A percentile compares a stretch with the other conserved stretches of the same genome.
Evolutionary conservation across 2,888 invertebrate species (phyloP).

Genomic region (Drosophila paucipuncta): DNA sequence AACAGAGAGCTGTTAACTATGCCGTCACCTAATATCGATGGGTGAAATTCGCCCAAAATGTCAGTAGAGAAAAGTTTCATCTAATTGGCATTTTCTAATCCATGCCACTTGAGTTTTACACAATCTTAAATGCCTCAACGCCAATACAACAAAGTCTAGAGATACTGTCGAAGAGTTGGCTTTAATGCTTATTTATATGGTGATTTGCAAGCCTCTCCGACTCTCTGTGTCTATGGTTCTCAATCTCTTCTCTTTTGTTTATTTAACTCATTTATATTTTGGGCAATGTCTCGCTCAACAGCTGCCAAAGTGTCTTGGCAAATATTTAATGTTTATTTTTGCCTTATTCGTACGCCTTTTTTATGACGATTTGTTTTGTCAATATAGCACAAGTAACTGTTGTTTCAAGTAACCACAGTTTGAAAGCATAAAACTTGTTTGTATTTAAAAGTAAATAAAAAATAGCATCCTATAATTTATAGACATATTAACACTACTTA

Average conservation of each 20-base stretch:
- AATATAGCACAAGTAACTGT: conserved; percentile 48
- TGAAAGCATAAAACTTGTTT: background rate
- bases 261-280: conserved; percentile 48
- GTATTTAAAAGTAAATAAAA: background rate
- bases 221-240: conserved; percentile 7
- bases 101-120: conserved; percentile 30
- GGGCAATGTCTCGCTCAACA: conserved; percentile 22
- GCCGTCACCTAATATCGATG: background rate
- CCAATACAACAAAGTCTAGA: conserved; percentile 26
- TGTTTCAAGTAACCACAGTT: conserved; percentile 16
- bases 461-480: background rate
- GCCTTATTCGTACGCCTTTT: conserved; percentile 2
- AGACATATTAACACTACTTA: conserved; percentile 1
- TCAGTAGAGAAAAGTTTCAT: conserved; percentile 42
- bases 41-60: conserved; percentile 41
- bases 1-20: conserved; percentile 35
- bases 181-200: background rate
- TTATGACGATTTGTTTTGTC: conserved; percentile 18
- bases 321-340: conserved; percentile 57
- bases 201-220: background rate
- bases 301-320: conserved; percentile 40
- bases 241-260: conserved; percentile 8
- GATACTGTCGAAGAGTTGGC: conserved; percentile 6
- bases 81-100: conserved; percentile 63
- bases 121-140: conserved; percentile 41